phyloP scores from a whole-genome alignment of 1,140 invertebrate genomes.

The Scaptodrosophila lebanonensis region DNA sequence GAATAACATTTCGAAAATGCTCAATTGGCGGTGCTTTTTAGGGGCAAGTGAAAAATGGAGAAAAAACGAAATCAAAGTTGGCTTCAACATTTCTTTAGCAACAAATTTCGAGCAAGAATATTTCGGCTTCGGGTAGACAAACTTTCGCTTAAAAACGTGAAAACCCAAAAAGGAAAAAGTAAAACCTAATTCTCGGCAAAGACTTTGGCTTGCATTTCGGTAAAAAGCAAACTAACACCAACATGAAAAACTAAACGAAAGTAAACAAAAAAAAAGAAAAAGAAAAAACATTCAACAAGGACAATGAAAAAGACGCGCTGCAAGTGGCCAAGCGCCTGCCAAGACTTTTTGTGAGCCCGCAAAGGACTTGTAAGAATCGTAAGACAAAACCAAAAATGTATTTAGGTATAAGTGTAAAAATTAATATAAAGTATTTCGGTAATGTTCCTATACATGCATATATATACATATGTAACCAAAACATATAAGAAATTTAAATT shows the following conservation, averaged over 20 bases:
- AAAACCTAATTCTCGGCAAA: conserved; percentile 57
- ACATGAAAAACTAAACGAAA: conserved; percentile 15
- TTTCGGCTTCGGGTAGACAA: no score
- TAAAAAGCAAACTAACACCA: conserved; percentile 32
- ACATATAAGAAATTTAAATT: conserved; percentile 48
- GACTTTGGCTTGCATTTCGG: conserved; percentile 71
- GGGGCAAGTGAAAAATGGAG: no score
- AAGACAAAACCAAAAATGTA: conserved; percentile 28
- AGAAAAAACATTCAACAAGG: no score
- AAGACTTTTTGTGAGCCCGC: conserved; percentile 18
- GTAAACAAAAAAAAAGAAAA: conserved; percentile 37
- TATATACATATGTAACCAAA: conserved; percentile 28
- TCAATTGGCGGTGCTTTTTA: conserved; percentile 46
- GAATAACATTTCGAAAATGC: conserved; percentile 38
- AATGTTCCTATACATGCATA: conserved; percentile 74
- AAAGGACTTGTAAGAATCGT: no score
- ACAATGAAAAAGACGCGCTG: conserved; percentile 51
- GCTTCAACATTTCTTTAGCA: conserved; percentile 19
- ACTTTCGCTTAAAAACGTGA: no score
- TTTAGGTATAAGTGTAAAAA: conserved; percentile 76
- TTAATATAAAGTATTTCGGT: conserved; percentile 73
- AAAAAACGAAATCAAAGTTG: no score
- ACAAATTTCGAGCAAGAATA: conserved; percentile 37
- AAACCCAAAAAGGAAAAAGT: conserved; percentile 15
- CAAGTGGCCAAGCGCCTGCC: conserved; percentile 29